Base-by-base conservation (phyloP, 37 sponge, comb jelly and placozoan species). In the Chondrilla cf. caribensis region DNA sequence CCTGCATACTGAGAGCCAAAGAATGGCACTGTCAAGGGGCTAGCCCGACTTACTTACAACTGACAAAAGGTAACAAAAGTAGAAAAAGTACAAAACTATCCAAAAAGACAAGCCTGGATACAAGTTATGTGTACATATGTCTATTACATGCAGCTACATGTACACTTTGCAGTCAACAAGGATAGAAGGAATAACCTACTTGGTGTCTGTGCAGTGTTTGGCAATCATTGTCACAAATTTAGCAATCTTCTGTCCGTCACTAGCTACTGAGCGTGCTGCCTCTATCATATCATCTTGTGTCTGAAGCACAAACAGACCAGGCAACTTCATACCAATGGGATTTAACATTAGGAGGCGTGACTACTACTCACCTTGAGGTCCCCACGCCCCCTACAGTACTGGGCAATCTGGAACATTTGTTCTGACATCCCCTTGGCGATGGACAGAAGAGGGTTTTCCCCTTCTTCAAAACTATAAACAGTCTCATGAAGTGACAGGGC, bases 341-440 rank as follows among this genome's bases (percentile, higher is more conserved):
- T 71, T n/a, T 37, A 71, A 25, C 43, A 15, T 21, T 7, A 79
- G 25, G 6, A 11, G 21, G 7, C 29, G 6, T 62, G 18, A 62
- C 18, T 62, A 6, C 0, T 58, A 1, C 83, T 25, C 37, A 89
- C 85, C 85, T 81, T 58, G 55, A 81, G 54, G 15, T 40, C 33
- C 17, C 87, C 87, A 19, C 77, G 78, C 2, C 94, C 91, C 3
- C 83, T 67, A 21, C 81, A 80, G 73, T 73, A 93, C 57, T 86
- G 85, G 28, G 90, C 90, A 92, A 97, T 87, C 57, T 97, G 90
- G 0, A 79, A 64, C 90, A 94, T 94, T 67, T 86, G 90, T 38
- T 89, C 41, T 17, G 97, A 81, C 92, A 97, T 89, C 65, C 89
- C 85, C 76, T 94, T 97, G 37, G 95, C 97, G 14, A 90, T 58